These are phyloP conservation scores for Holocentrus rufus DNA, from an alignment of 2,797 vertebrate species.

Conservation along the genomic window DNA sequence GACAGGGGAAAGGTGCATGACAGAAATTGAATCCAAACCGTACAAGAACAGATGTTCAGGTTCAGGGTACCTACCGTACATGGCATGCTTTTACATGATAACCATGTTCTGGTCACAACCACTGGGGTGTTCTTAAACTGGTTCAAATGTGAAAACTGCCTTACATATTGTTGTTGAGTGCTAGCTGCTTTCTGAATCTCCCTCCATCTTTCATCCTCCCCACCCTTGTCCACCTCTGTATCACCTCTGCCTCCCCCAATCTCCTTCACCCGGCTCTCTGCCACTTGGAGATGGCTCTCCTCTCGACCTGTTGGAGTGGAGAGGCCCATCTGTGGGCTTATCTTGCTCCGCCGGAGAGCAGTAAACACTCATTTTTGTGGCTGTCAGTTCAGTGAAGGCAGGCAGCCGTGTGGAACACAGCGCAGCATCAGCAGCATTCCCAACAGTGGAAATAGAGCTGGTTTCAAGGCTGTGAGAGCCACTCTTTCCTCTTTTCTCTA, in stretches of 20 bases:
- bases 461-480: constrained; percentile 45
- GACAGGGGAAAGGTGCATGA: not conserved
- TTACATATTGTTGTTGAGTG: not conserved
- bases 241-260: constrained; percentile 16
- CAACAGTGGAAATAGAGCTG: constrained; percentile 60
- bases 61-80: constrained; percentile 11
- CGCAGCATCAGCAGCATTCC: constrained; percentile 54
- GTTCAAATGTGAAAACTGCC: constrained; percentile 19
- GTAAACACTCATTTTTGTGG: constrained; percentile 81
- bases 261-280: constrained; percentile 42
- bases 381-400: constrained; percentile 76
- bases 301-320: constrained; percentile 70
- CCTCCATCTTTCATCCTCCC: constrained; percentile 21
- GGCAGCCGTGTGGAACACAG: constrained; percentile 71
- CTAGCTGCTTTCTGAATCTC: constrained; percentile 41
- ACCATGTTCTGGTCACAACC: constrained; percentile 7
- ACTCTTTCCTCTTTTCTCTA: constrained; percentile 23
- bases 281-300: constrained; percentile 53
- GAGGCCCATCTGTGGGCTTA: constrained; percentile 73
- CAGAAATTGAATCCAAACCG: not conserved
- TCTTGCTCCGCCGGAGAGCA: constrained; percentile 70
- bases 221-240: not conserved
- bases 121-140: constrained; percentile 8
- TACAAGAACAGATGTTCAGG: constrained; percentile 22
- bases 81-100: constrained; percentile 3